phyloP scores from a whole-genome alignment of 1,140 invertebrate species.

The Drosophila baimaii region DNA sequence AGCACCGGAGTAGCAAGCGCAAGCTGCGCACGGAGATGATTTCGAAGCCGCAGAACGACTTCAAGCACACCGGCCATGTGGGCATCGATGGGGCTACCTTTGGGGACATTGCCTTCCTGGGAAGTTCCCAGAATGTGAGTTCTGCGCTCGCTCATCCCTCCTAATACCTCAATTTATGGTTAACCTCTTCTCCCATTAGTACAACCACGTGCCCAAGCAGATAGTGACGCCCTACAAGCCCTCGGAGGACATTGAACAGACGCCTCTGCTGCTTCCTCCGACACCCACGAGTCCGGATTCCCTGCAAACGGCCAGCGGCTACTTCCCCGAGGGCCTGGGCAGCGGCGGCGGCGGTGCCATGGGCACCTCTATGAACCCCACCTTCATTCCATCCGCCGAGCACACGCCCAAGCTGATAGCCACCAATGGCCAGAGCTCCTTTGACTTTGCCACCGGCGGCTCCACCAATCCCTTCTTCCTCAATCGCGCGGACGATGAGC shows the following conservation, averaged over 20 bases:
- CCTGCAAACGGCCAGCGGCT: conserved; percentile 84
- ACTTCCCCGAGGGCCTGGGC: conserved; percentile 80
- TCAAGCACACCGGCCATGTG: conserved; percentile 98
- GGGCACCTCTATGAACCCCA: conserved; percentile 75
- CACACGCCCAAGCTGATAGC: conserved; percentile 78
- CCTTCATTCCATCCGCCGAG: conserved; percentile 81
- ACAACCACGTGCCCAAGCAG: conserved; percentile 92
- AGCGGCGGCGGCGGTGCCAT: conserved; percentile 30
- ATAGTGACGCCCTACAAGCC: conserved; percentile 95
- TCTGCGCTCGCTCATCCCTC: no score
- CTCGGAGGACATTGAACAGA: conserved; percentile 90
- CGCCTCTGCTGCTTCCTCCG: conserved; percentile 85
- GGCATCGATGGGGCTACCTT: conserved; percentile 98
- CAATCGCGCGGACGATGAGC: conserved; percentile 66
- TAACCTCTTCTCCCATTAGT: conserved; percentile 82
- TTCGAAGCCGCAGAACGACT: conserved; percentile 97
- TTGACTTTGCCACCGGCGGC: conserved; percentile 67
- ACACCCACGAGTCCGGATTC: conserved; percentile 86
- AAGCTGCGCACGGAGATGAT: conserved; percentile 96
- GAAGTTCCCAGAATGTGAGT: conserved; percentile 85
- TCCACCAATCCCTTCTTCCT: conserved; percentile 81
- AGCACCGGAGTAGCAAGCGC: conserved; percentile 85
- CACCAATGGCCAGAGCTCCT: conserved; percentile 74
- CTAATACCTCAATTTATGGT: no score
- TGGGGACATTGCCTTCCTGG: conserved; percentile 95